Percentiles rank a stretch among this genome's conserved stretches.
Evolutionary conservation across 2,888 invertebrate species (phyloP).

Genomic region (Hydrotaea cyrtoneurina): DNA sequence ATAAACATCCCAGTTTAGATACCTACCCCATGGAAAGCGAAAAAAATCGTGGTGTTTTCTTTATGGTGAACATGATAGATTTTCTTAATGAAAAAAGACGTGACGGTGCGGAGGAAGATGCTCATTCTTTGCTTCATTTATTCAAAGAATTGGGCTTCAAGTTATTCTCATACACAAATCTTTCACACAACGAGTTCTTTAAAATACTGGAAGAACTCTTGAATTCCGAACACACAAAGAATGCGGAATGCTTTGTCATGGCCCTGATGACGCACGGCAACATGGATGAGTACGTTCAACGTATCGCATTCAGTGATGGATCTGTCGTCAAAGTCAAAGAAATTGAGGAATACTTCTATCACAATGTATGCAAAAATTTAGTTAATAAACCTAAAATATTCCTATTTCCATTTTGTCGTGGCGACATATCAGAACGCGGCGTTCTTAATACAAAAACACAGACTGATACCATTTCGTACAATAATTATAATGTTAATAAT

Average conservation of each 20-base stretch:
- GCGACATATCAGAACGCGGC: conserved; percentile 77
- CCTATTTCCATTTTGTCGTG: conserved; percentile 86
- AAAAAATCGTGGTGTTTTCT: conserved; percentile 83
- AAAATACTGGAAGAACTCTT: conserved; percentile 81
- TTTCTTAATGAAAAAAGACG: conserved; percentile 82
- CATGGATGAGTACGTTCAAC: conserved; percentile 81
- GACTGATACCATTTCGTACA: conserved; percentile 61
- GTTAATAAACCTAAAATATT: conserved; percentile 86
- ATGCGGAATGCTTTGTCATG: conserved; percentile 84
- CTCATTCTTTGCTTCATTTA: conserved; percentile 83
- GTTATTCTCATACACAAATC: conserved; percentile 75
- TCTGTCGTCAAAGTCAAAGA: conserved; percentile 81
- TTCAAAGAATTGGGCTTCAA: conserved; percentile 84
- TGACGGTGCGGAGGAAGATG: conserved; percentile 84
- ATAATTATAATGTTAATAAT: conserved; percentile 37
- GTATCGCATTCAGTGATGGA: conserved; percentile 84
- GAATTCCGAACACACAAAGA: conserved; percentile 79
- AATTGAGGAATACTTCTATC: conserved; percentile 84
- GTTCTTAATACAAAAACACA: conserved; percentile 58
- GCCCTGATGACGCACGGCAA: conserved; percentile 87
- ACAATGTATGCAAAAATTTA: conserved; percentile 82
- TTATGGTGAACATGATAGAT: conserved; percentile 84
- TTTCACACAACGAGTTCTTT: conserved; percentile 79
- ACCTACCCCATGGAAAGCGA: conserved; percentile 81
- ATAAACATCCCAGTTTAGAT: conserved; percentile 70